These are phyloP conservation scores for Apaloderma vittatum DNA, from an alignment of 2,113 vertebrate genomes.

Conservation along the genomic window DNA sequence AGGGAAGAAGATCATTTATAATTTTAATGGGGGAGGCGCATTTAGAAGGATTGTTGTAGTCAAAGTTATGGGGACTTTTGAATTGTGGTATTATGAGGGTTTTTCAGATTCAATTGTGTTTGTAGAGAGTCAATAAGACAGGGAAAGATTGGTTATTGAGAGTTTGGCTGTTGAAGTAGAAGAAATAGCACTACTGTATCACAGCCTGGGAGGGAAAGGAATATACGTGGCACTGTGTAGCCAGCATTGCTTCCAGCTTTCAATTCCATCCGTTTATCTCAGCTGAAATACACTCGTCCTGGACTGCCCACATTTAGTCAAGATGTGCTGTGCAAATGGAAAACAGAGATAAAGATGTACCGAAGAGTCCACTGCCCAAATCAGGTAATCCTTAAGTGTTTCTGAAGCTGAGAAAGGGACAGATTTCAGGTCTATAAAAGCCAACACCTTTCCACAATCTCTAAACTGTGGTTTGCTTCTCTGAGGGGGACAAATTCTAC, in stretches of 20 bases:
- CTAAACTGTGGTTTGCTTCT: neutral
- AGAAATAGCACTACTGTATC: neutral
- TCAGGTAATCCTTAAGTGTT: conserved; percentile 81
- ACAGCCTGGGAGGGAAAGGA: neutral
- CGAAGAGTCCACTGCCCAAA: conserved; percentile 93
- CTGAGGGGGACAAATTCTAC: neutral
- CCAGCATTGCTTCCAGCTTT: neutral
- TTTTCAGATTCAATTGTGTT: neutral
- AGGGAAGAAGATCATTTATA: neutral
- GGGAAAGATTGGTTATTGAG: neutral
- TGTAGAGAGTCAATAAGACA: neutral
- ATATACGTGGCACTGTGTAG: neutral
- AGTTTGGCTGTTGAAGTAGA: neutral
- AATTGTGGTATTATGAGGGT: neutral
- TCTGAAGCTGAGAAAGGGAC: neutral
- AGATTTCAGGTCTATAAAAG: neutral
- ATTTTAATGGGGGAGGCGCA: neutral
- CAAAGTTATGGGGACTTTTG: neutral
- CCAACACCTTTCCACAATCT: neutral
- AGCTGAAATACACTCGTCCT: conserved; percentile 95
- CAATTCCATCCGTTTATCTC: neutral
- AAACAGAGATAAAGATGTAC: conserved; percentile 92
- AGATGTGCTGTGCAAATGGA: conserved; percentile 94
- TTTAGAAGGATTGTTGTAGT: neutral
- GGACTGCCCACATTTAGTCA: conserved; percentile 93